A percentile compares a stretch with the other conserved stretches of the same genome.
These are phyloP conservation scores for Agrenia bidenticulata DNA, from an alignment of 2,888 invertebrate species.

Conservation along the genomic window DNA sequence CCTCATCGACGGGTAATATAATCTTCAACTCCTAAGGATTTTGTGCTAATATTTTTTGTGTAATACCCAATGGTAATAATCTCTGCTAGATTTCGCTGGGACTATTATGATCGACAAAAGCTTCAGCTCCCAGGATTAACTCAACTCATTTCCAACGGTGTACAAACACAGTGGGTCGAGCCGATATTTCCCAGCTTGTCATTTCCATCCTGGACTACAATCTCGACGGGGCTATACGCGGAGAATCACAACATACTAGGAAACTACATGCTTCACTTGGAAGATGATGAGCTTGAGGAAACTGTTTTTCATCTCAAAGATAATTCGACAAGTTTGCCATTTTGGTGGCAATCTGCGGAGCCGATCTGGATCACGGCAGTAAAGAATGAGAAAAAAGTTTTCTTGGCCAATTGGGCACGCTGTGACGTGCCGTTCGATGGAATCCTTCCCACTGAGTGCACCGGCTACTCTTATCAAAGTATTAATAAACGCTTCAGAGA, in stretches of 20 bases:
- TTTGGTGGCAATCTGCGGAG: constrained; percentile 52
- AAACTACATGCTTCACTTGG: constrained; percentile 55
- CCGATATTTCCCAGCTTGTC: constrained; percentile 54
- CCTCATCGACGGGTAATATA: constrained; percentile 38
- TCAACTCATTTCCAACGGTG: constrained; percentile 52
- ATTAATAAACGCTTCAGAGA: constrained; percentile 39
- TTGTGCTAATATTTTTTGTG: too few relatives aligned
- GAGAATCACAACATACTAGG: constrained; percentile 56
- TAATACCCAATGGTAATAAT: too few relatives aligned
- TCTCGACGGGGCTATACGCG: constrained; percentile 53
- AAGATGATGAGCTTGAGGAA: constrained; percentile 43
- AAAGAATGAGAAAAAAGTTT: constrained; percentile 50
- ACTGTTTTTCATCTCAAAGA: constrained; percentile 34
- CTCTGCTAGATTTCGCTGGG: constrained; percentile 52
- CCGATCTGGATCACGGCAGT: constrained; percentile 55
- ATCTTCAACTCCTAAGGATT: too few relatives aligned
- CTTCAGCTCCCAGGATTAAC: constrained; percentile 47
- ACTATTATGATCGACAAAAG: constrained; percentile 50
- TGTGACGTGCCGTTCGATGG: constrained; percentile 53
- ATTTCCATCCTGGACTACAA: constrained; percentile 54
- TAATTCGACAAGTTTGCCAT: constrained; percentile 33
- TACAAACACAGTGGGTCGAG: constrained; percentile 52
- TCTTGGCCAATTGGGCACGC: constrained; percentile 49
- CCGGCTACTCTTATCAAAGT: constrained; percentile 38
- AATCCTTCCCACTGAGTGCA: constrained; percentile 42